phyloP scores from a whole-genome alignment of 1,140 invertebrate genomes.

The Ptiloglossa arizonensis region DNA sequence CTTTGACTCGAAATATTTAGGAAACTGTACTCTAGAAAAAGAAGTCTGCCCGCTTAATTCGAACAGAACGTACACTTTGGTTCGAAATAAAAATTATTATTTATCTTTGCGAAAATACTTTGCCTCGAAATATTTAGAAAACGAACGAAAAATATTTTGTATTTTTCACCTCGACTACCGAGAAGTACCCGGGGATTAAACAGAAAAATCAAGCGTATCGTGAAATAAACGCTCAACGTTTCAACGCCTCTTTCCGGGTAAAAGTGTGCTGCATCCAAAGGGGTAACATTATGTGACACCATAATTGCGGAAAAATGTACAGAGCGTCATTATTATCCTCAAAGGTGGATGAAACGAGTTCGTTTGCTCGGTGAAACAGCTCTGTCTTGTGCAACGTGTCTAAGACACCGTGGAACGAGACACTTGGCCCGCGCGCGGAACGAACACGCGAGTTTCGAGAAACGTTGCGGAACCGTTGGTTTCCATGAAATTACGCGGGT shows the following conservation, averaged over 20 bases:
- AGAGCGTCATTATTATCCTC: background rate
- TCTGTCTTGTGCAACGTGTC: background rate
- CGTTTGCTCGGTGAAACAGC: background rate
- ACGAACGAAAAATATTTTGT: too few species aligned
- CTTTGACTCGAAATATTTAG: too few species aligned
- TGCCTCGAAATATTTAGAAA: too few species aligned
- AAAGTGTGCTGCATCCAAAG: background rate
- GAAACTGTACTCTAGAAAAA: too few species aligned
- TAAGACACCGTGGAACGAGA: background rate
- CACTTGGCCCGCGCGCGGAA: background rate
- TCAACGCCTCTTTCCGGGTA: background rate
- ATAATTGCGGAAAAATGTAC: background rate
- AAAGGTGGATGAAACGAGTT: background rate
- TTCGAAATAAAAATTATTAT: too few species aligned
- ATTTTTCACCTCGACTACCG: too few species aligned
- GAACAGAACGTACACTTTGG: too few species aligned
- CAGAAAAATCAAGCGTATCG: too few species aligned
- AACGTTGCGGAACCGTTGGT: background rate
- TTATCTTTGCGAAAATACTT: too few species aligned
- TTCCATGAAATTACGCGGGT: background rate
- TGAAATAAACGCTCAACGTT: background rate
- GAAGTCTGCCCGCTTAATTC: too few species aligned
- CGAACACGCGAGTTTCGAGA: background rate
- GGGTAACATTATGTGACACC: background rate
- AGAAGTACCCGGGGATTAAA: too few species aligned